A percentile compares a stretch with the other conserved stretches of the same genome.
Conservation (phyloP, 2,113 vertebrate species). For the Ciconia maguari region DNA sequence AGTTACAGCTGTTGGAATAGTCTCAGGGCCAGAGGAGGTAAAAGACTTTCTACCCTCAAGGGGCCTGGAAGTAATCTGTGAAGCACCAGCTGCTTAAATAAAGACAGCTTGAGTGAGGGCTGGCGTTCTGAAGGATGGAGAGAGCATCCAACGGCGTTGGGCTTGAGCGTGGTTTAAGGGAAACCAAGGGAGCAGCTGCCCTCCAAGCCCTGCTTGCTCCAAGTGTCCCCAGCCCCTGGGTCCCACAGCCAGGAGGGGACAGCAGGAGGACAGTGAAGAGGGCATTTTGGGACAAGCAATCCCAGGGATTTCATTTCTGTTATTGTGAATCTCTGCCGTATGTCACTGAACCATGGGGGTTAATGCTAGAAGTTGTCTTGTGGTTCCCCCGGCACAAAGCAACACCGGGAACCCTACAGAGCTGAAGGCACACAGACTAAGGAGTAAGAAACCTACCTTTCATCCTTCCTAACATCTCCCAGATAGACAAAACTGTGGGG, state of each 20-base stretch:
- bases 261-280: neutral
- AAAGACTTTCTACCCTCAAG: neutral
- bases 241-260: neutral
- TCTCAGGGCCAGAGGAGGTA: neutral
- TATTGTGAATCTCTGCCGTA: neutral
- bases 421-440: neutral
- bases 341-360: neutral
- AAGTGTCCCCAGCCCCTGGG: neutral
- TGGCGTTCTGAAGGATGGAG: neutral
- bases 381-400: neutral
- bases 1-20: slow-evolving; percentile 60
- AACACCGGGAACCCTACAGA: neutral
- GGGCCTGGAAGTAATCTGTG: slow-evolving; percentile 10
- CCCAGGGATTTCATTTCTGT: neutral
- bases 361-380: neutral
- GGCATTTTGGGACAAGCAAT: neutral
- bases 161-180: neutral
- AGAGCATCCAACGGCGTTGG: neutral
- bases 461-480: neutral
- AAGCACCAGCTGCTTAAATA: neutral
- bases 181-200: neutral
- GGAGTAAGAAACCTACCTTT: too few relatives aligned
- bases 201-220: neutral
- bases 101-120: neutral
- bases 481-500: neutral